Evolutionary conservation across 2,797 vertebrate genomes (phyloP).

Genomic region (Chloroceryle inda): DNA sequence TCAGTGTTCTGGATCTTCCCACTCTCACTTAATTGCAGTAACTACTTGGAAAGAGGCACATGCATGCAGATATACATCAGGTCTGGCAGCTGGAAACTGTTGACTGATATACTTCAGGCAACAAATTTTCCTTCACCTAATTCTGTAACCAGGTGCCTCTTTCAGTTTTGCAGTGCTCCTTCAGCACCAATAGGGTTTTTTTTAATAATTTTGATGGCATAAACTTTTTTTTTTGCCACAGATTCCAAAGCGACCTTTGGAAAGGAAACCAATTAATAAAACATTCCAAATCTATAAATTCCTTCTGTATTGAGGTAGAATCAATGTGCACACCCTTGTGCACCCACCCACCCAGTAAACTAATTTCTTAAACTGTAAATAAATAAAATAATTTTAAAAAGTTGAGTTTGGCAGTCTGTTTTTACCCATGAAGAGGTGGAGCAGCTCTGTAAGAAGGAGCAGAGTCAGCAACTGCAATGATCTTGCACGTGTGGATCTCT

Average conservation of each 20-base stretch:
- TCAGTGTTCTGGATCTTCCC: background rate
- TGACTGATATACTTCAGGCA: background rate
- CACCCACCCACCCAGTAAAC: rapidly evolving
- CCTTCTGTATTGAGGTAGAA: background rate
- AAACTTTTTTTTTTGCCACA: background rate
- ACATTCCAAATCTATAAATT: background rate
- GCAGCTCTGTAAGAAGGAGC: background rate
- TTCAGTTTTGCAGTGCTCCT: background rate
- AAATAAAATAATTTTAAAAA: background rate
- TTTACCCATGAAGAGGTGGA: background rate
- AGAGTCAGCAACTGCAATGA: background rate
- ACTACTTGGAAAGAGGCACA: background rate
- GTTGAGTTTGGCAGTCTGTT: background rate
- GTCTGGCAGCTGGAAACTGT: background rate
- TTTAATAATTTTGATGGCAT: background rate
- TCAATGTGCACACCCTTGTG: background rate
- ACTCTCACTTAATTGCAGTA: background rate
- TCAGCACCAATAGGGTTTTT: background rate
- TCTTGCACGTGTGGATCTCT: background rate
- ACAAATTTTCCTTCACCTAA: background rate
- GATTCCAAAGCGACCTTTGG: background rate
- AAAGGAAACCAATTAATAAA: background rate
- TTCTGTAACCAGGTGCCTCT: rapidly evolving
- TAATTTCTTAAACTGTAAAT: background rate
- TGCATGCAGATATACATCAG: background rate